A percentile compares a stretch with the other conserved stretches of the same genome.
These are phyloP conservation scores for Fragum whitleyi DNA, from an alignment of 2,888 invertebrate species.

Conservation along the genomic window DNA sequence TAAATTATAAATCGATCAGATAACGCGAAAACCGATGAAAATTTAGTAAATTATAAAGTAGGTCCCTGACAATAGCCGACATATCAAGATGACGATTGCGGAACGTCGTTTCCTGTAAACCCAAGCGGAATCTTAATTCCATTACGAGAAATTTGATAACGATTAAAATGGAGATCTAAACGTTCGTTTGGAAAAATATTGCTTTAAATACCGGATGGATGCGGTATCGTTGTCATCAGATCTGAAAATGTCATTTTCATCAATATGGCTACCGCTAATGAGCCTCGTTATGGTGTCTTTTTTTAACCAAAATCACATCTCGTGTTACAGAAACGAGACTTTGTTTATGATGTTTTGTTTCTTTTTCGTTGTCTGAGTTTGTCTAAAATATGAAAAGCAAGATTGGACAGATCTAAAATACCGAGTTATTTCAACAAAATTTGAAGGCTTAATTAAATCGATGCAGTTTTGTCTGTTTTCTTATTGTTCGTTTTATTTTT, in stretches of 20 bases:
- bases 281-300: conserved; percentile 17
- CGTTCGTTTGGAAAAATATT: conserved; percentile 35
- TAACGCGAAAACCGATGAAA: conserved; percentile 30
- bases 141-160: conserved; percentile 54
- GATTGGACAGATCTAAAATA: too few species aligned
- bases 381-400: too few species aligned
- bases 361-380: too few species aligned
- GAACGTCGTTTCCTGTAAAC: conserved; percentile 35
- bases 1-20: conserved; percentile 27
- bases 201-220: conserved; percentile 45
- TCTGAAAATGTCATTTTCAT: conserved; percentile 45
- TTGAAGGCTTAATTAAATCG: too few species aligned
- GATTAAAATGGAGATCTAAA: conserved; percentile 38
- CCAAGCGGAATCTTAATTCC: conserved; percentile 52
- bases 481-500: too few species aligned
- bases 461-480: too few species aligned
- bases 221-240: conserved; percentile 25
- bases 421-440: too few species aligned
- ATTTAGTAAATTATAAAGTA: conserved; percentile 42
- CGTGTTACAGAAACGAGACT: conserved; percentile 19
- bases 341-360: too few species aligned
- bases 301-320: conserved; percentile 9
- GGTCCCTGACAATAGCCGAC: conserved; percentile 20
- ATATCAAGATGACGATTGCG: conserved; percentile 45
- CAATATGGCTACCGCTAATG: conserved; percentile 29